Evolutionary conservation across 2,888 invertebrate species (phyloP), one percentile per base, ranked within the genome.

Genomic region (Drosophila tanythrix): DNA sequence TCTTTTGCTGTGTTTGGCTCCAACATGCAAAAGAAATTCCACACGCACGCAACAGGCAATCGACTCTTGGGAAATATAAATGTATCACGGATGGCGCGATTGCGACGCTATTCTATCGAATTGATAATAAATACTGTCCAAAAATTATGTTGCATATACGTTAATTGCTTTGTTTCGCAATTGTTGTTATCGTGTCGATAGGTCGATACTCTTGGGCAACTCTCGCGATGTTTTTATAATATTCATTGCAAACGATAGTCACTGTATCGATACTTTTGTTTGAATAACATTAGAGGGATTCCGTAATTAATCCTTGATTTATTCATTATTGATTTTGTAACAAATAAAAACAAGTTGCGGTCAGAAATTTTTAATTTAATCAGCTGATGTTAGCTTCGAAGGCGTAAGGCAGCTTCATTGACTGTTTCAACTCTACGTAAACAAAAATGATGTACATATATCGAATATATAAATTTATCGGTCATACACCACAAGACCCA

Each of bases 11-110:
- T 70, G 59, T 65, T 40, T 70, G 64, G 8, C 25, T 66, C 64
- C 55, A 74, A 78, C 88, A 86, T 86, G 78, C 86, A 86, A 88
- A 86, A 82, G 86, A 86, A 84, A 82, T 66, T 79, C 68, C 43
- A 81, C 81, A 82, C 82, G 62, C 67, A 60, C 74, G 70, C 85
- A 87, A 81, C 82, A 76, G 72, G 76, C 82, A 70, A 74, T 59
- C 74, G 67, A 63, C 46, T 31, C 25, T 50, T 48, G 51, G 56
- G 13, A 36, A 38, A 52, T 70, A 69, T 27, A 65, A 53, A 60
- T 25, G 62, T 15, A 31, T 62, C 27, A 27, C 11, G 29, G n/a
- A 1, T 29, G n/a, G 52, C 31, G 53, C 57, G 56, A 33, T 48
- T 13, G 43, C 70, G 67, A 74, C 61, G 70, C 33, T 70, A 64